Percentiles rank a stretch among this genome's conserved stretches.
Evolutionary conservation across 2,888 invertebrate genomes (phyloP).

Genomic region (Brenthis ino): DNA sequence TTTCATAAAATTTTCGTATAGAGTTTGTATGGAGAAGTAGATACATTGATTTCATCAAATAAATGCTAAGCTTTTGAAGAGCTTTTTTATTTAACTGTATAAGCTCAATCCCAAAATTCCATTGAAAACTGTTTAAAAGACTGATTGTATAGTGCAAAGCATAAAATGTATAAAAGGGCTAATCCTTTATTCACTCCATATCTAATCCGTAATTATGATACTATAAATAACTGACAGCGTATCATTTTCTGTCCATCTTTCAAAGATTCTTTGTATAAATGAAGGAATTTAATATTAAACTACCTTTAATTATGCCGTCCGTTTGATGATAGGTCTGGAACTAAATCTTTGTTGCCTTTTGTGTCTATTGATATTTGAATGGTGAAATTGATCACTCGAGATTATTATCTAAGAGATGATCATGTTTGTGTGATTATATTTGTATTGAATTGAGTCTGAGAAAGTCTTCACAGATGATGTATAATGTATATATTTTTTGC

Average conservation of each 20-base stretch:
- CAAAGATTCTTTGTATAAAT: constrained; percentile 34
- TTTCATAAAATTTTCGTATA: neutral
- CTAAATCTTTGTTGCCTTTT: constrained; percentile 17
- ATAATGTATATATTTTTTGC: too few species aligned
- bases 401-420: neutral
- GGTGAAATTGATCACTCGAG: neutral
- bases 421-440: neutral
- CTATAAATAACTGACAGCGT: constrained; percentile 51
- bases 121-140: constrained; percentile 20
- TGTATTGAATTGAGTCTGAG: too few species aligned
- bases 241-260: constrained; percentile 49
- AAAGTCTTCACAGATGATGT: too few species aligned
- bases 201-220: constrained; percentile 49
- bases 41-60: too few species aligned
- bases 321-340: constrained; percentile 19
- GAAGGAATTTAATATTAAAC: constrained; percentile 31
- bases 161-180: constrained; percentile 35
- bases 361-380: constrained; percentile 21
- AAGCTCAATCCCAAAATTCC: neutral
- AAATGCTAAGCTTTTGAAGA: too few species aligned
- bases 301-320: constrained; percentile 23
- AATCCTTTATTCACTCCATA: constrained; percentile 35
- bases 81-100: too few species aligned
- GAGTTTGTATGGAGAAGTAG: too few species aligned
- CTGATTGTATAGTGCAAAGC: constrained; percentile 30